These are phyloP conservation scores for Babylonia areolata DNA, from an alignment of 1,140 invertebrate species.

Conservation along the genomic window DNA sequence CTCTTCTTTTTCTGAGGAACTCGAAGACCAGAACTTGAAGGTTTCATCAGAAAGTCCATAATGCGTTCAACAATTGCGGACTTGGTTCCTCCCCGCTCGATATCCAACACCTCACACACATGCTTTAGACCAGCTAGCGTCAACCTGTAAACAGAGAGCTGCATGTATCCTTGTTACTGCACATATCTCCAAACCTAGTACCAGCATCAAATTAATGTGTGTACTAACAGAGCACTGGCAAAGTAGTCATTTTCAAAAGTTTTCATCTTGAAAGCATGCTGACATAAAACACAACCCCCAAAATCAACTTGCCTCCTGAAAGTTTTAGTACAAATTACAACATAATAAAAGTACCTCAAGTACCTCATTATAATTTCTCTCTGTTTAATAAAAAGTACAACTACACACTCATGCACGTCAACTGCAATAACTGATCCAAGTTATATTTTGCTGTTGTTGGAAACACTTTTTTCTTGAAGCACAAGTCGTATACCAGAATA, in stretches of 20 bases:
- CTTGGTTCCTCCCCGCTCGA: constrained; percentile 70
- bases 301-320: no score
- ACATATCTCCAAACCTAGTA: neutral
- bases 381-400: no score
- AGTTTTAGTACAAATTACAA: no score
- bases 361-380: no score
- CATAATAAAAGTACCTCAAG: no score
- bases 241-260: neutral
- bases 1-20: constrained; percentile 62
- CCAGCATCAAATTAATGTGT: neutral
- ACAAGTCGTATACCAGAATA: no score
- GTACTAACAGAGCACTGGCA: neutral
- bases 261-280: no score
- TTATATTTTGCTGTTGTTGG: no score
- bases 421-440: no score
- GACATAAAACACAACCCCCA: no score
- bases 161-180: neutral
- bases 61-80: constrained; percentile 69
- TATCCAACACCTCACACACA: constrained; percentile 69
- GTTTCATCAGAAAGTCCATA: constrained; percentile 71
- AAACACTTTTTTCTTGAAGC: no score
- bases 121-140: constrained; percentile 63
- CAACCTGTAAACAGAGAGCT: constrained; percentile 53
- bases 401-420: no score
- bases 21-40: constrained; percentile 64